Conservation (phyloP, 2,888 invertebrate species). For the Agrotis exclamationis region DNA sequence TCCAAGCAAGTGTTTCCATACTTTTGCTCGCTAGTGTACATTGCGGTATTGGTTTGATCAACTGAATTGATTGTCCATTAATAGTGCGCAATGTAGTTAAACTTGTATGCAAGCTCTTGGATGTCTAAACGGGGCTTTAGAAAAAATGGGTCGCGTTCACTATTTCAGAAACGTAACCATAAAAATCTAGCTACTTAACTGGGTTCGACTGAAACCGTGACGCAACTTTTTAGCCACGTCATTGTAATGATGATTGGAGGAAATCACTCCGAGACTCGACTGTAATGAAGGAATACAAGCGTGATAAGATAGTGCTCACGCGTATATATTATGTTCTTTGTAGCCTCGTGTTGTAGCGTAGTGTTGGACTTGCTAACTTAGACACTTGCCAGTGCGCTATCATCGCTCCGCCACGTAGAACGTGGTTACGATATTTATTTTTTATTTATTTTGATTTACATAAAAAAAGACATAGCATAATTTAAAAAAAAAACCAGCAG, state of each 20-base stretch:
- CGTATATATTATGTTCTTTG: conserved; percentile 22
- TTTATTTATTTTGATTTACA: not conserved
- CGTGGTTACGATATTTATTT: not conserved
- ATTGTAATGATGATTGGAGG: conserved; percentile 15
- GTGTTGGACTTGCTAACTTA: conserved; percentile 9
- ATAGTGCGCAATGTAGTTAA: too few species aligned
- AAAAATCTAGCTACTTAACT: conserved; percentile 4
- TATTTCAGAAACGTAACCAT: not conserved
- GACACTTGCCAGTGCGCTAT: conserved; percentile 27
- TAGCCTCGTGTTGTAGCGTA: conserved; percentile 1
- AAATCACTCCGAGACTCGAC: conserved; percentile 5
- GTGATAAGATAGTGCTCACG: conserved; percentile 13
- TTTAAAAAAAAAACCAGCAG: not conserved
- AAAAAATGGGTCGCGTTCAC: not conserved
- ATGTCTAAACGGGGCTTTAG: not conserved
- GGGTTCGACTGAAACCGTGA: not conserved
- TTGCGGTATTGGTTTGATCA: too few species aligned
- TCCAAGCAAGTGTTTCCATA: too few species aligned
- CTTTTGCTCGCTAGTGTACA: too few species aligned
- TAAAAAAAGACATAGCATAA: not conserved
- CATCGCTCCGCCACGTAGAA: conserved; percentile 2
- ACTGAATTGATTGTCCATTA: too few species aligned
- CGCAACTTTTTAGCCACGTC: conserved; percentile 6
- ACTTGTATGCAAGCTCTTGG: not conserved
- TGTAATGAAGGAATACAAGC: not conserved